Percentiles rank a stretch among this genome's conserved stretches.
Evolutionary conservation across 2,888 invertebrate species (phyloP).

Genomic region (Notodonta dromedarius): DNA sequence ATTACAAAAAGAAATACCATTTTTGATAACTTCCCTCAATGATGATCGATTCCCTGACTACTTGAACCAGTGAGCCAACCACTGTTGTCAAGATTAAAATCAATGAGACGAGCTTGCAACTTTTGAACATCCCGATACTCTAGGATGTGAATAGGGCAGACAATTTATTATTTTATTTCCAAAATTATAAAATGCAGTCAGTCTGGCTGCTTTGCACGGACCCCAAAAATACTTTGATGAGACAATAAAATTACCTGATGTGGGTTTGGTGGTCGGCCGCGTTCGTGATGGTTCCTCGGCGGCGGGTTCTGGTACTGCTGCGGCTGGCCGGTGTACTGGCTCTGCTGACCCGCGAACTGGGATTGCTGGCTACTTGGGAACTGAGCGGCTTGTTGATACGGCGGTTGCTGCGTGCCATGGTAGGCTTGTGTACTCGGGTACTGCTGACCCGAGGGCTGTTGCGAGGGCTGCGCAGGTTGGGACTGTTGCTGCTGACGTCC

Average conservation of each 20-base stretch:
- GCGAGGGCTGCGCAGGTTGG: slow-evolving; percentile 82
- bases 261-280: slow-evolving; percentile 81
- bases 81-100: no score
- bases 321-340: slow-evolving; percentile 69
- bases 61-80: no score
- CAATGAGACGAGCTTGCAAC: no score
- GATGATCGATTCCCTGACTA: no score
- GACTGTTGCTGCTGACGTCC: slow-evolving; percentile 85
- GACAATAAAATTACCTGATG: slow-evolving; percentile 60
- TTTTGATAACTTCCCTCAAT: no score
- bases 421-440: slow-evolving; percentile 82
- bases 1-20: no score
- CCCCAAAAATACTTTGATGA: no score
- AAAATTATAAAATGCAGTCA: no score
- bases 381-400: slow-evolving; percentile 79
- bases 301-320: slow-evolving; percentile 76
- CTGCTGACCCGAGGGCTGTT: slow-evolving; percentile 80
- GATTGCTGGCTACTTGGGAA: slow-evolving; percentile 77
- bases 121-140: no score
- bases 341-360: slow-evolving; percentile 68
- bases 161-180: no score
- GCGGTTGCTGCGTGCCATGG: slow-evolving; percentile 84
- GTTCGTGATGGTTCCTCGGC: slow-evolving; percentile 81
- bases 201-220: no score
- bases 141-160: no score